A percentile compares a stretch with the other conserved stretches of the same genome.
Evolutionary conservation across 2,797 vertebrate species (phyloP).

Genomic region (Graptemys geographica): DNA sequence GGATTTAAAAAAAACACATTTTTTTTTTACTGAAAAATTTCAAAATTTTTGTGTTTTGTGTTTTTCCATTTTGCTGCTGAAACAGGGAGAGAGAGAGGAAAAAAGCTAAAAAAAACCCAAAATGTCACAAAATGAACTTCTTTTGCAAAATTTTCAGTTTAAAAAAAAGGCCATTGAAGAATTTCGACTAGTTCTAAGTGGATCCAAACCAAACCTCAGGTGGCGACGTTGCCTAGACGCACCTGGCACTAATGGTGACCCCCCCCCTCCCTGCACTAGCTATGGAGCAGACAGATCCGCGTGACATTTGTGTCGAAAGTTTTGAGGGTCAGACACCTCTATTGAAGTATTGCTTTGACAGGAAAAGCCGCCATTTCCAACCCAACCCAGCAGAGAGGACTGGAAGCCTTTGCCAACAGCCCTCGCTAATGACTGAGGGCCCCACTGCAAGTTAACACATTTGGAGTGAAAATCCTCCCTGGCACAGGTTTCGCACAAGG

Average conservation of each 20-base stretch:
- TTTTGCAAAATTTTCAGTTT: not conserved
- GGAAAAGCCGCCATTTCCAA: not conserved
- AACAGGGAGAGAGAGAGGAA: not conserved
- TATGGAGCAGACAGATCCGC: not conserved
- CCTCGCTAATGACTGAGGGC: not conserved
- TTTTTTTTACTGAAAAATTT: constrained; percentile 19
- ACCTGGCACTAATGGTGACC: not conserved
- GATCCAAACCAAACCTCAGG: not conserved
- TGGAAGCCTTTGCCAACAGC: not conserved
- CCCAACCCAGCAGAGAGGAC: not conserved
- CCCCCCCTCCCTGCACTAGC: not conserved
- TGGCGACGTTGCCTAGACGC: no score
- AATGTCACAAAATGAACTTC: not conserved
- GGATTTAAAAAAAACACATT: constrained; percentile 36
- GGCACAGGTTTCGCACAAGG: not conserved
- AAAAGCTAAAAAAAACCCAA: constrained; percentile 11
- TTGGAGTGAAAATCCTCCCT: not conserved
- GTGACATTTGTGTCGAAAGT: not conserved
- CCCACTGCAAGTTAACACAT: not conserved
- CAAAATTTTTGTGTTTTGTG: constrained; percentile 7
- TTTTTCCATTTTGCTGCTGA: not conserved
- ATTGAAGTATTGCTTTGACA: not conserved
- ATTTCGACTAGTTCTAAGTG: not conserved
- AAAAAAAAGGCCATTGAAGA: not conserved
- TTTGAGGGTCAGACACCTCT: not conserved